Evolutionary conservation across 2,888 invertebrate species (phyloP).

Genomic region (Agrochola lychnidis): DNA sequence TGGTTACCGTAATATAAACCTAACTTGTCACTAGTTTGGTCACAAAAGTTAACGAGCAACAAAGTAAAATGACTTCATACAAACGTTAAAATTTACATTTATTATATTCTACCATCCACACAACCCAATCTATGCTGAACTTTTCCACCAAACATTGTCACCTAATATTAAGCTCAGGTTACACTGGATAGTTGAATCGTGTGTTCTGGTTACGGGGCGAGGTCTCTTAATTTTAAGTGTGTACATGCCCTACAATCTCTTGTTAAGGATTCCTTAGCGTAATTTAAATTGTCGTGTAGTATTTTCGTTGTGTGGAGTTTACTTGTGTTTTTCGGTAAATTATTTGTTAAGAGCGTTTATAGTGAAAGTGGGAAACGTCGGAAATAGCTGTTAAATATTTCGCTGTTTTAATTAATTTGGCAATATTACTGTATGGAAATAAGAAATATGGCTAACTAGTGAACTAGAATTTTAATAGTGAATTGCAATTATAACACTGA

Average conservation of each 20-base stretch:
- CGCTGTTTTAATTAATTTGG: too few species aligned
- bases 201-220: conserved; percentile 46
- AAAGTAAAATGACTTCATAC: conserved; percentile 62
- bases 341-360: too few species aligned
- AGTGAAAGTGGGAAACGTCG: too few species aligned
- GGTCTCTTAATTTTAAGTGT: conserved; percentile 59
- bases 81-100: conserved; percentile 66
- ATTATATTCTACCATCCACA: conserved; percentile 49
- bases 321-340: conserved; percentile 1
- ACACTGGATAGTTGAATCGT: conserved; percentile 38
- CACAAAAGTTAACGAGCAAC: conserved; percentile 53
- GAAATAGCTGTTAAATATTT: too few species aligned
- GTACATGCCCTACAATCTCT: conserved; percentile 56
- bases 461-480: too few species aligned
- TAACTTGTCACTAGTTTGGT: conserved; percentile 39
- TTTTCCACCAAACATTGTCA: background rate
- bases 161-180: conserved; percentile 5
- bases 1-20: conserved; percentile 16
- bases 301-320: background rate
- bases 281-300: conserved; percentile 41
- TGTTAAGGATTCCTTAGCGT: conserved; percentile 49
- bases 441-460: too few species aligned
- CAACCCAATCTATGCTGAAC: conserved; percentile 19
- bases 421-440: too few species aligned
- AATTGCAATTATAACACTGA: too few species aligned